Evolutionary conservation across 2,797 vertebrate genomes (phyloP).

Genomic region (Apogon hyalosoma): DNA sequence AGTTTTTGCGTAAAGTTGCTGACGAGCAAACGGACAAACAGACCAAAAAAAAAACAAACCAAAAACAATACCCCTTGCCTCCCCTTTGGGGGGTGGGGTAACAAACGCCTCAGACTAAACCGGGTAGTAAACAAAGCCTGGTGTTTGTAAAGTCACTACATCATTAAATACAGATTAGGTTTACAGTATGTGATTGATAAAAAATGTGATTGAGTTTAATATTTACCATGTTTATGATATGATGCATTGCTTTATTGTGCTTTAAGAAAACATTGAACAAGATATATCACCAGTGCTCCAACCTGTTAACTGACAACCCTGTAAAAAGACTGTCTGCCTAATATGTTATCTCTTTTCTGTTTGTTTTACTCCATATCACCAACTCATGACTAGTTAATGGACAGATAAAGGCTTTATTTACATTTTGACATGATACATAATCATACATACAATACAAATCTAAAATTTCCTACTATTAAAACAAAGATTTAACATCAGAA

Average conservation of each 20-base stretch:
- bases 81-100: no score
- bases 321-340: not conserved
- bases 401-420: conserved; percentile 38
- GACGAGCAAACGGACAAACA: no score
- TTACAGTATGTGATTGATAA: not conserved
- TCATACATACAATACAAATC: conserved; percentile 7
- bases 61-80: no score
- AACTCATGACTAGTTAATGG: not conserved
- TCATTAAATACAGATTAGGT: not conserved
- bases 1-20: no score
- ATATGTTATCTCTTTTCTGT: not conserved
- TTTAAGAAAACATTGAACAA: not conserved
- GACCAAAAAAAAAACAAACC: no score
- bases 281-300: not conserved
- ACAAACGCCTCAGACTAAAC: not conserved
- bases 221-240: not conserved
- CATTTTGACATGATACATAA: conserved; percentile 16
- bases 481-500: not conserved
- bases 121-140: not conserved
- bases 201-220: no score
- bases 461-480: no score
- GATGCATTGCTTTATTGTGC: not conserved
- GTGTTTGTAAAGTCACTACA: not conserved
- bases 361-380: not conserved
- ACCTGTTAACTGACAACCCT: not conserved